phyloP scores from a whole-genome alignment of 2,797 vertebrate species.

The Linurgus olivaceus region DNA sequence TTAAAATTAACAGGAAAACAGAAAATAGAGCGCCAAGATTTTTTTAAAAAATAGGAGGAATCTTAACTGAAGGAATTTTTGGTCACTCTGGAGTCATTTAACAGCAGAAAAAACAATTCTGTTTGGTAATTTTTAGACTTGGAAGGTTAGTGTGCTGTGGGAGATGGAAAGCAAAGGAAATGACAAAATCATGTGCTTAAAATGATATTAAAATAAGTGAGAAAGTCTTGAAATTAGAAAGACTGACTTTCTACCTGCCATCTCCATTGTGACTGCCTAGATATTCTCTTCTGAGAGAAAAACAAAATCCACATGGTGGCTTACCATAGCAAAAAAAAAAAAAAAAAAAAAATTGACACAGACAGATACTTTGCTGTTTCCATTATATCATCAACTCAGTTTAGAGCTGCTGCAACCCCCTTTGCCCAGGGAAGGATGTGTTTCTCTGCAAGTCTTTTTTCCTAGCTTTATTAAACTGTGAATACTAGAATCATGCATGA shows the following conservation, averaged over 20 bases:
- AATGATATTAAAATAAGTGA: background rate
- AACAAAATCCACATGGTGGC: background rate
- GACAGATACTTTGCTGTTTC: background rate
- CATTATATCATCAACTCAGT: background rate
- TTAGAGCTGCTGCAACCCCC: background rate
- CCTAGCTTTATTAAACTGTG: conserved; percentile 53
- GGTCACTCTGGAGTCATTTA: background rate
- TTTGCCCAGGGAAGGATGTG: background rate
- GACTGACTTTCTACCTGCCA: background rate
- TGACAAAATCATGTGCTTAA: background rate
- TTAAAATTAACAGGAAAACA: background rate
- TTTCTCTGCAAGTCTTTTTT: background rate
- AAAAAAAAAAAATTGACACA: background rate
- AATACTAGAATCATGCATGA: conserved; percentile 57
- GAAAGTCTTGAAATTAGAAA: background rate
- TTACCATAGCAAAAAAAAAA: background rate
- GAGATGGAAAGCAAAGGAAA: background rate
- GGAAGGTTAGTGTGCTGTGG: background rate
- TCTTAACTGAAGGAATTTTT: background rate
- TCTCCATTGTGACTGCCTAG: background rate
- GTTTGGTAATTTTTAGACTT: background rate
- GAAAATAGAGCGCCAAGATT: background rate
- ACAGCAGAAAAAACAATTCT: background rate
- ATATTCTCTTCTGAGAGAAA: background rate
- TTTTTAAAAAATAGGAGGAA: rapidly evolving